Base-by-base conservation (phyloP, 2,113 vertebrate genomes). In the Semnopithecus entellus region DNA sequence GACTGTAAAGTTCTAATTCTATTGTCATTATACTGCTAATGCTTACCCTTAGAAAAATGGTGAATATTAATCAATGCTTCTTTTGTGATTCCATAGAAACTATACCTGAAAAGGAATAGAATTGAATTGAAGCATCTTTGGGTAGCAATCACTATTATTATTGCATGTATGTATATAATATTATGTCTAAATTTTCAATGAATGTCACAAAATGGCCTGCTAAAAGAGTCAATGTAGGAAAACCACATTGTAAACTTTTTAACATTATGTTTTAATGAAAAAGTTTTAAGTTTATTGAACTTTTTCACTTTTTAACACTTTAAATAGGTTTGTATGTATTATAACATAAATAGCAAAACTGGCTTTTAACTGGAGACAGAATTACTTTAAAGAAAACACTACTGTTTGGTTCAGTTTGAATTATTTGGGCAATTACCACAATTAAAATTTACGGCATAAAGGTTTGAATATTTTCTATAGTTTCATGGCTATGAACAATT, bases 1-100 rank as follows among this genome's bases (percentile, higher is more conserved):
- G 35, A 96, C 89, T 50, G 94, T 87, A 93, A 76, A 8, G 22
- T 96, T 94, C 45, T 48, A 30, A 97, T 96, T 93, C 57, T 80
- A 73, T 76, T 94, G 30, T 84, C 45, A 92, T 38, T 85, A 22
- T 2, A 40, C 0, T 30, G 43, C 25, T 92, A 55, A 82, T 5
- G 2, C 64, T 91, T 90, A 94, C 22, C n/a, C 59, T 96, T 88
- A 87, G 38, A 91, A 93, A 93, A 94, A 57, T 35, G 35, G 72
- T 48, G 11, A 95, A 87, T 88, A 96, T 94, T 68, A 88, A 75
- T 78, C 82, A 93, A 64, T 64, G 4, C 17, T 59, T 3, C 35
- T 92, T 95, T 83, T 90, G 80, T 96, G 55, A 90, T 80, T 92
- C 32, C 38, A 82, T 7, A 91, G 6, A 48, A 23, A 84, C 64